phyloP scores from a whole-genome alignment of 2,888 invertebrate species.

The Ctenicera cuprea region DNA sequence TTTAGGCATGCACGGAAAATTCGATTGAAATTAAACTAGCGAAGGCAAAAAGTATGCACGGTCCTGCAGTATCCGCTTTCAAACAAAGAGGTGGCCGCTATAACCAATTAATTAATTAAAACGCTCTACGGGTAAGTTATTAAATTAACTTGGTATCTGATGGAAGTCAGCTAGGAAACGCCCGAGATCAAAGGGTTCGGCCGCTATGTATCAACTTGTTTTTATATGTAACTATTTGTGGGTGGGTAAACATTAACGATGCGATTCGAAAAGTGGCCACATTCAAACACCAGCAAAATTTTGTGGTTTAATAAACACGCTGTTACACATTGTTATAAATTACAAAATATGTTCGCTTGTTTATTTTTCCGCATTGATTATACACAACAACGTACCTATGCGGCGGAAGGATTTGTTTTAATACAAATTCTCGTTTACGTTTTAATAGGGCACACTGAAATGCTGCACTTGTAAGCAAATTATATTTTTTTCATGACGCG shows the following conservation, averaged over 20 bases:
- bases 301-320: too few species aligned
- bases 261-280: not conserved
- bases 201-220: not conserved
- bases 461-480: too few species aligned
- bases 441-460: too few species aligned
- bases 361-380: too few species aligned
- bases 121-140: conserved; percentile 47
- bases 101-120: conserved; percentile 53
- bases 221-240: not conserved
- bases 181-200: conserved; percentile 43
- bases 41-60: conserved; percentile 31
- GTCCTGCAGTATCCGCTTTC: conserved; percentile 33
- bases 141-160: conserved; percentile 49
- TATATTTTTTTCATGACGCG: too few species aligned
- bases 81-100: conserved; percentile 42
- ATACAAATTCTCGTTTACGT: too few species aligned
- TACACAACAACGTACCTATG: too few species aligned
- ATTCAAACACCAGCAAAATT: not conserved
- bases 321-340: too few species aligned
- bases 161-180: conserved; percentile 42
- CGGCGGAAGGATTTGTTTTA: too few species aligned
- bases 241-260: conserved; percentile 6
- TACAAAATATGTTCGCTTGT: too few species aligned
- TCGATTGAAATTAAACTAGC: conserved; percentile 37
- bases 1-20: not conserved